Evolutionary conservation across 2,113 vertebrate species (phyloP).

Genomic region (Thinocorus orbignyianus): DNA sequence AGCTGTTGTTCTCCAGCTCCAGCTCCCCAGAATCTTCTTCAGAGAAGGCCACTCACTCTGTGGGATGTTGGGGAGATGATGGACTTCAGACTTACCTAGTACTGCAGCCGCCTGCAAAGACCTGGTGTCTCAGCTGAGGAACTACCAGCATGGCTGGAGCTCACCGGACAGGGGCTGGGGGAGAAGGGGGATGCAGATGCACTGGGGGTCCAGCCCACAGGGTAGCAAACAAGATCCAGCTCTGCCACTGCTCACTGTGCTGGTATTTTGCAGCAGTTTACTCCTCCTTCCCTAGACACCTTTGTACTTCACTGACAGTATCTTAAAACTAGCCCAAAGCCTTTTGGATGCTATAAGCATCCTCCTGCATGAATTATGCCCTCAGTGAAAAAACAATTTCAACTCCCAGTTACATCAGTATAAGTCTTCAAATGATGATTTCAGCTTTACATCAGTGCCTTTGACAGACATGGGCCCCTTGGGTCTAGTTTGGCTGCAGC

Average conservation of each 20-base stretch:
- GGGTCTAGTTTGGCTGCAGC: neutral
- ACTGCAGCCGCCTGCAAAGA: neutral
- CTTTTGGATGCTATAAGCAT: neutral
- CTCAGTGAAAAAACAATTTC: conserved; percentile 17
- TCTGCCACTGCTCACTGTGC: neutral
- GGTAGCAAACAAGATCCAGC: neutral
- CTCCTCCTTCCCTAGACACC: neutral
- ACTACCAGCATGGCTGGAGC: rapidly evolving
- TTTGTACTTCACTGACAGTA: neutral
- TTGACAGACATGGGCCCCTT: neutral
- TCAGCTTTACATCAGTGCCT: neutral
- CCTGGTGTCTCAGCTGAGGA: neutral
- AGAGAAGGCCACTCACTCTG: rapidly evolving
- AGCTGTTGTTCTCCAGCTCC: neutral
- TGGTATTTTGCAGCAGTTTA: neutral
- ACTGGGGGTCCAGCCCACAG: neutral
- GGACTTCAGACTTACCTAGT: neutral
- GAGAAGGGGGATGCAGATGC: neutral
- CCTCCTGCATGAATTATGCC: conserved; percentile 1
- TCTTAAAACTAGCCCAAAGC: neutral
- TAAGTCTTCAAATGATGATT: neutral
- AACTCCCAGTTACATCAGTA: conserved; percentile 21
- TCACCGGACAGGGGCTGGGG: neutral
- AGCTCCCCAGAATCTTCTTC: neutral
- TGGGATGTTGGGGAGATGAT: rapidly evolving